Percentiles rank a stretch among this genome's conserved stretches.
These are phyloP conservation scores for Malurus splendens DNA, from an alignment of 2,797 vertebrate species.

Conservation along the genomic window DNA sequence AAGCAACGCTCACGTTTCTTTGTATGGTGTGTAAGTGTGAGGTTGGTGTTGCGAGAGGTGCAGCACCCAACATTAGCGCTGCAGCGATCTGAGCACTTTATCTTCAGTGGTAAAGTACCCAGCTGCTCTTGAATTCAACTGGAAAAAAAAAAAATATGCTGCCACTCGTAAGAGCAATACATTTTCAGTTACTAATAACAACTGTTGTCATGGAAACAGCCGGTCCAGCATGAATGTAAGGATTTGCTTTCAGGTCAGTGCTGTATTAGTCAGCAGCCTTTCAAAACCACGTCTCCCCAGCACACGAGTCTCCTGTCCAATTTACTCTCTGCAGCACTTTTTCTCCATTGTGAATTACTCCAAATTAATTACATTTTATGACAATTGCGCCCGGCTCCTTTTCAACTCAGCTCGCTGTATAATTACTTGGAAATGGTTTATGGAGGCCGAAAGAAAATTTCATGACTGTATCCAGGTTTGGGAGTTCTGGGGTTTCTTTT, in stretches of 20 bases:
- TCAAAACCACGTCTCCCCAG: constrained; percentile 66
- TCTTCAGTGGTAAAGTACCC: constrained; percentile 58
- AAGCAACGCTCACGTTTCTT: constrained; percentile 1
- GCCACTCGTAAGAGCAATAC: constrained; percentile 84
- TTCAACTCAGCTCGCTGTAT: constrained; percentile 7
- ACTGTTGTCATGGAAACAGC: constrained; percentile 92
- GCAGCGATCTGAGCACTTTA: constrained; percentile 42
- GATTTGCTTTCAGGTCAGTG: constrained; percentile 80
- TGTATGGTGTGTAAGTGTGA: neutral
- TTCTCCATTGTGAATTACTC: constrained; percentile 54
- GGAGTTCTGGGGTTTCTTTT: neutral
- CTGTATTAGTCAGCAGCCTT: constrained; percentile 72
- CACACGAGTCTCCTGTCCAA: constrained; percentile 56
- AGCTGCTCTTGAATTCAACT: constrained; percentile 63
- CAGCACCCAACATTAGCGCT: constrained; percentile 24
- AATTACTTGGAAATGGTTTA: constrained; percentile 37
- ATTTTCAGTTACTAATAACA: constrained; percentile 89
- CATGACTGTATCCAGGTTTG: neutral
- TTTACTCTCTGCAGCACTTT: constrained; percentile 57
- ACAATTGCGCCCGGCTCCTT: constrained; percentile 25
- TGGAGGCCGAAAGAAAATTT: neutral
- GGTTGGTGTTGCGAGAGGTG: constrained; percentile 20
- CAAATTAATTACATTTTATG: constrained; percentile 62
- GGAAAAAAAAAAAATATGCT: constrained; percentile 64
- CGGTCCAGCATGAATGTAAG: constrained; percentile 82